Percentiles rank a stretch among this genome's conserved stretches.
These are phyloP conservation scores for Heliangelus exortis DNA, from an alignment of 2,797 vertebrate species.

Conservation along the genomic window DNA sequence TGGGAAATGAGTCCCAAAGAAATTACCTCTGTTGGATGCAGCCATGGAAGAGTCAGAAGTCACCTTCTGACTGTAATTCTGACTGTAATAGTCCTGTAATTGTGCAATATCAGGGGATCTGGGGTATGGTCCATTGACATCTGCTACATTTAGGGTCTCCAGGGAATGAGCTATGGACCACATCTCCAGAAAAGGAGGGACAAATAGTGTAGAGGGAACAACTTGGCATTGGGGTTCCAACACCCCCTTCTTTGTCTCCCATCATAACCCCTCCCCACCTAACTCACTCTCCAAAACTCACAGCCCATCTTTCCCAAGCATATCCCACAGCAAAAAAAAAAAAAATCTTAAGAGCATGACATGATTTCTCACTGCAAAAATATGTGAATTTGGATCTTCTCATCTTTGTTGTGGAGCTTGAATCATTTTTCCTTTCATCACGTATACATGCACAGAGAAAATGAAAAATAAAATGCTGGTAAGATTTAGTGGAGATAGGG, in stretches of 20 bases:
- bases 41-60: neutral
- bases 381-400: constrained; percentile 70
- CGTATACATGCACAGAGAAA: neutral
- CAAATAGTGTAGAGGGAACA: neutral
- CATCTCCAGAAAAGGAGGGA: neutral
- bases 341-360: constrained; percentile 46
- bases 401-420: constrained; percentile 57
- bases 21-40: neutral
- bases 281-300: constrained; percentile 15
- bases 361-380: constrained; percentile 64
- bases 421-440: constrained; percentile 70
- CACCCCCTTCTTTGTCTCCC: constrained; percentile 14
- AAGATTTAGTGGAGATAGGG: constrained; percentile 56
- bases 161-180: neutral
- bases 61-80: too few species aligned
- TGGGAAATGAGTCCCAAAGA: neutral
- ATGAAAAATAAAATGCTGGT: constrained; percentile 52
- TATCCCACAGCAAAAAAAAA: constrained; percentile 52
- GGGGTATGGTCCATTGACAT: neutral
- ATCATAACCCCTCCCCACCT: constrained; percentile 6
- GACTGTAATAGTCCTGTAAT: neutral
- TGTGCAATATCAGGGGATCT: neutral
- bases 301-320: constrained; percentile 41
- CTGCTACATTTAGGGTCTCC: neutral
- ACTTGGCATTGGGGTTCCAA: neutral